A percentile compares a stretch with the other conserved stretches of the same genome.
Conservation (phyloP, 2,888 invertebrate genomes). For the Tenodera sinensis region DNA sequence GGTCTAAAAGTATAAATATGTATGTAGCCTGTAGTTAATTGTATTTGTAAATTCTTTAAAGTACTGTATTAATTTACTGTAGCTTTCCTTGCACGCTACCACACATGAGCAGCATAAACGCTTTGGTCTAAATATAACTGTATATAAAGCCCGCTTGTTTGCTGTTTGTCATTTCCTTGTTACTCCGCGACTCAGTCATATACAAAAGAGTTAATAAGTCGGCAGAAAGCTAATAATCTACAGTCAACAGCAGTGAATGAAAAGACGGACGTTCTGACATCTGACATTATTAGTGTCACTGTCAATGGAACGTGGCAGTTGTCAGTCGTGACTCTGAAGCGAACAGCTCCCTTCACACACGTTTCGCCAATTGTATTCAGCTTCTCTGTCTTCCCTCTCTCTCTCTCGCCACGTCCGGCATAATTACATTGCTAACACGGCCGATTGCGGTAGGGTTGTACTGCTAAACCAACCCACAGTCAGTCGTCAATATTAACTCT, state of each 20-base stretch:
- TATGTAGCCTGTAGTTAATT: no score
- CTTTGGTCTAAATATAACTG: no score
- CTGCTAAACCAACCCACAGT: neutral
- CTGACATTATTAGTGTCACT: neutral
- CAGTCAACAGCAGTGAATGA: neutral
- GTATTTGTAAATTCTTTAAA: no score
- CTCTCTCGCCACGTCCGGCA: neutral
- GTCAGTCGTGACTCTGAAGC: neutral
- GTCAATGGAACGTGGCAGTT: neutral
- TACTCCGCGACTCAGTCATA: neutral
- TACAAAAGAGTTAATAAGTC: neutral
- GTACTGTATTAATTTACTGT: no score
- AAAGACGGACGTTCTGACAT: neutral
- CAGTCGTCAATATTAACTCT: slow-evolving; percentile 15
- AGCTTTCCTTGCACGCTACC: no score
- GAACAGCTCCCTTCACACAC: neutral
- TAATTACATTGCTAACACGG: slow-evolving; percentile 8
- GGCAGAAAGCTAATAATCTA: neutral
- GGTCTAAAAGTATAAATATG: no score
- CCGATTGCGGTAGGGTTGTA: neutral
- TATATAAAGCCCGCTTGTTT: no score
- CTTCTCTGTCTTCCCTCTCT: neutral
- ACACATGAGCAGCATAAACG: no score
- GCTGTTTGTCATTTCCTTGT: no score
- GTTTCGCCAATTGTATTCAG: neutral